Conservation (phyloP, 2,888 invertebrate genomes). For the Agrotis ipsilon region DNA sequence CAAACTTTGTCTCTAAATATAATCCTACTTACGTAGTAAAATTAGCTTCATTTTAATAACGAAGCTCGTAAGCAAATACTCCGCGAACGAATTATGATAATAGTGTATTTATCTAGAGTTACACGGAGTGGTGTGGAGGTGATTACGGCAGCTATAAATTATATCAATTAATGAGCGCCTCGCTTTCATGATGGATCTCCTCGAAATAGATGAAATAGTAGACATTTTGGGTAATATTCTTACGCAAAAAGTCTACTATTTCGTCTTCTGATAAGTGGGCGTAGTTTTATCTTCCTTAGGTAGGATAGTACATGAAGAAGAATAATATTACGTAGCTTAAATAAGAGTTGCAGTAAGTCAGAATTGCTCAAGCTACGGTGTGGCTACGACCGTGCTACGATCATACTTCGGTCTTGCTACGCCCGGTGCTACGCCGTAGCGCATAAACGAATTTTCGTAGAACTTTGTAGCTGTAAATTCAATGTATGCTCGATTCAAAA, state of each 20-base stretch:
- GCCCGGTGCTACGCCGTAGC: slow-evolving; percentile 24
- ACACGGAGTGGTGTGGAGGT: slow-evolving; percentile 42
- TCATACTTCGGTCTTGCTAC: neutral
- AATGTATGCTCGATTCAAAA: slow-evolving; percentile 10
- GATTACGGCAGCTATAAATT: slow-evolving; percentile 70
- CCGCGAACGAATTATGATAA: slow-evolving; percentile 51
- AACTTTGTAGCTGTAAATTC: neutral
- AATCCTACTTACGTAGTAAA: slow-evolving; percentile 9
- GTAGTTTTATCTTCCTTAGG: slow-evolving; percentile 14
- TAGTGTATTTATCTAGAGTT: slow-evolving; percentile 51
- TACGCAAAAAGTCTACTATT: no score
- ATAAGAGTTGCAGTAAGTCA: neutral
- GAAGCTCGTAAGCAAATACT: slow-evolving; percentile 34
- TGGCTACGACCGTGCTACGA: neutral
- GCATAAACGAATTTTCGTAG: neutral
- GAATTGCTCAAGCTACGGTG: neutral
- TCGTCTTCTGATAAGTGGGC: slow-evolving; percentile 1
- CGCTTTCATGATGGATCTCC: slow-evolving; percentile 59
- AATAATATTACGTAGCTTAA: neutral
- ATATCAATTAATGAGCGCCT: slow-evolving; percentile 71
- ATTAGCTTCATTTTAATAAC: slow-evolving; percentile 37
- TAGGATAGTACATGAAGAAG: neutral
- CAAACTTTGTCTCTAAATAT: neutral
- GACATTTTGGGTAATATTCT: slow-evolving; percentile 14
- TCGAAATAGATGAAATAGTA: slow-evolving; percentile 20